These are phyloP conservation scores for Chironomus tepperi DNA, from an alignment of 1,140 invertebrate species.

Conservation along the genomic window DNA sequence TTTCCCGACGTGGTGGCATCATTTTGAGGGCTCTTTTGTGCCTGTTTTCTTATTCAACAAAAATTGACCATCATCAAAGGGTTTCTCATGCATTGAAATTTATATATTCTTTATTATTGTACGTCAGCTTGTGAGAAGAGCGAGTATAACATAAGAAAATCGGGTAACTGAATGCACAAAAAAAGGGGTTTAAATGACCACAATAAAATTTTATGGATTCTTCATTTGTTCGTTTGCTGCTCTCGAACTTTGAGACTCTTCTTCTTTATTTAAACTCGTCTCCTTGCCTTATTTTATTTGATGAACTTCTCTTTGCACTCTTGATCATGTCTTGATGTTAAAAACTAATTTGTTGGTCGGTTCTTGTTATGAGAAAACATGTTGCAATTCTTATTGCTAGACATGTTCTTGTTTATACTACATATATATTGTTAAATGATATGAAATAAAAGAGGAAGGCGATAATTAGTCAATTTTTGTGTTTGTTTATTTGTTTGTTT, in stretches of 20 bases:
- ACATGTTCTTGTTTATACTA: background rate
- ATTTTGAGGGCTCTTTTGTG: background rate
- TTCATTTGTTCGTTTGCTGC: background rate
- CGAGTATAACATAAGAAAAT: background rate
- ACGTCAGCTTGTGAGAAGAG: slow-evolving; percentile 10
- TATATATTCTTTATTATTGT: background rate
- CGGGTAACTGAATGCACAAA: background rate
- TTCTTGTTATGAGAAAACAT: background rate
- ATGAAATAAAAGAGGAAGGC: background rate
- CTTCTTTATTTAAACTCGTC: too few species aligned
- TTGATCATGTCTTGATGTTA: background rate
- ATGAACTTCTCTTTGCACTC: background rate
- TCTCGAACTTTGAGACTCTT: too few species aligned
- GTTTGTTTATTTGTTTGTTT: too few species aligned
- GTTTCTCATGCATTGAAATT: background rate
- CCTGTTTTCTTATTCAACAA: background rate
- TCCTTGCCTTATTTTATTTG: background rate
- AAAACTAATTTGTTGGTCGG: background rate
- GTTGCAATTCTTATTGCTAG: background rate
- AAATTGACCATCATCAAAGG: slow-evolving; percentile 12
- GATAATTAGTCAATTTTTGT: background rate
- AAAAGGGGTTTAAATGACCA: slow-evolving; percentile 21
- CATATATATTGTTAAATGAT: background rate
- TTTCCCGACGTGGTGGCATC: slow-evolving; percentile 4
- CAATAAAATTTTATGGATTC: slow-evolving; percentile 22